Base-by-base conservation (phyloP, 2,797 vertebrate genomes). In the Oophaga sylvatica region DNA sequence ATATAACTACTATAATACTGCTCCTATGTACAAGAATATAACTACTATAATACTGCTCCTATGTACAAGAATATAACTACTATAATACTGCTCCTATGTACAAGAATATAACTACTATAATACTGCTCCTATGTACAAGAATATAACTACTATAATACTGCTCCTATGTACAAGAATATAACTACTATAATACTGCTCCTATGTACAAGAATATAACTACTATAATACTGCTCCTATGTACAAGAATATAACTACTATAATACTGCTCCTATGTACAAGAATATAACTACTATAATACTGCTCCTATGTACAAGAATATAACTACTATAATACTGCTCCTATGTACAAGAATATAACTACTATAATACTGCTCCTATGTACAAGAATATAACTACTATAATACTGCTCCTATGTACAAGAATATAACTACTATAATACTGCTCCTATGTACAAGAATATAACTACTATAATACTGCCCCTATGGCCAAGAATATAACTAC, bases 201-300 rank as follows among this genome's bases (percentile, higher is more conserved):
- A 65, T 65, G 22, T 65, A 65, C 62, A 65, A 65, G 22, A 65
- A 65, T 65, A 65, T 26, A 68, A 68, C 65, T 29, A 31, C 65
- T 29, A 29, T 53, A 53, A 53, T 53, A 53, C 48, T 53, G 48
- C 48, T 10, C 48, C 48, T 53, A 53, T 53, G 48, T 53, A 53
- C 48, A 65, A 65, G 22, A n/a, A 65, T 65, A 65, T 65, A 65
- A 65, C 62, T 65, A 65, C 62, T n/a, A n/a, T 65, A 65, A 65
- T 65, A 65, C 62, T n/a, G 62, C 62, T 3, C 2, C 62, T 22
- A 53, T 53, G 11, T 53, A 53, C 48, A 53, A 53, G 48, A 53
- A 53, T 10, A 53, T 10, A 53, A 53, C 15, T 68, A 29, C 29
- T 68, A 68, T 29, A 29, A 68, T 68, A 31, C 65, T 68, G 26